phyloP scores from a whole-genome alignment of 2,113 vertebrate genomes.

The Zosterops pallidus region DNA sequence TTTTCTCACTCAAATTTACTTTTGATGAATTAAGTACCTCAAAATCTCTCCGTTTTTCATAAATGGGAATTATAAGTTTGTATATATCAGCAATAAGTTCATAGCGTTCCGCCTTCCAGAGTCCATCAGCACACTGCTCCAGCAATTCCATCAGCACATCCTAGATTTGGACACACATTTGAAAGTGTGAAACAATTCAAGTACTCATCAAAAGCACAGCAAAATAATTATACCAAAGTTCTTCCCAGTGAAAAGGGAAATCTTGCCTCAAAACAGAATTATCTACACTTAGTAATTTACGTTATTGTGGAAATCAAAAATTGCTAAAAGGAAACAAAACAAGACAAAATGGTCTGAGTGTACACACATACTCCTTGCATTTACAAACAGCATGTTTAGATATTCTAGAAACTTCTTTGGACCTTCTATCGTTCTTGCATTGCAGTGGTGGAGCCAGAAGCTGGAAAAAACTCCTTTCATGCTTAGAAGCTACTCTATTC shows the following conservation, averaged over 20 bases:
- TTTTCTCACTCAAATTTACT: not conserved
- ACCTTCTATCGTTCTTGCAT: not conserved
- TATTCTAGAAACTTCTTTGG: not conserved
- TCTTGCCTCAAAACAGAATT: not conserved
- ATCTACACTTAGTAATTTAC: not conserved
- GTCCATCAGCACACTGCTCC: constrained; percentile 93
- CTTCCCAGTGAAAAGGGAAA: not conserved
- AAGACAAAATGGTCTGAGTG: not conserved
- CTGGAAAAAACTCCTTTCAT: not conserved
- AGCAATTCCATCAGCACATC: constrained; percentile 95
- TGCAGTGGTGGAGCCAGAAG: not conserved
- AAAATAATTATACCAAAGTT: not conserved
- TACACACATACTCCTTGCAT: not conserved
- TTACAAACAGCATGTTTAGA: not conserved
- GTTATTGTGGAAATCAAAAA: not conserved
- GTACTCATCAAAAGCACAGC: not conserved
- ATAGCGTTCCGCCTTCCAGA: constrained; percentile 98
- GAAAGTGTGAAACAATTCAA: not conserved
- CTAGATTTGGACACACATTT: constrained; percentile 70
- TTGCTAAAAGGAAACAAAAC: not conserved
- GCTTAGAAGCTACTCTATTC: not conserved
- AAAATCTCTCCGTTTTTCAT: constrained; percentile 96
- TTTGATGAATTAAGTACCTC: constrained; percentile 78
- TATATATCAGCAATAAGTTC: constrained; percentile 97
- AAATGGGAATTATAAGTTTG: constrained; percentile 97